A percentile compares a stretch with the other conserved stretches of the same genome.
Conservation (phyloP, 2,113 vertebrate genomes). For the Motacilla alba region DNA sequence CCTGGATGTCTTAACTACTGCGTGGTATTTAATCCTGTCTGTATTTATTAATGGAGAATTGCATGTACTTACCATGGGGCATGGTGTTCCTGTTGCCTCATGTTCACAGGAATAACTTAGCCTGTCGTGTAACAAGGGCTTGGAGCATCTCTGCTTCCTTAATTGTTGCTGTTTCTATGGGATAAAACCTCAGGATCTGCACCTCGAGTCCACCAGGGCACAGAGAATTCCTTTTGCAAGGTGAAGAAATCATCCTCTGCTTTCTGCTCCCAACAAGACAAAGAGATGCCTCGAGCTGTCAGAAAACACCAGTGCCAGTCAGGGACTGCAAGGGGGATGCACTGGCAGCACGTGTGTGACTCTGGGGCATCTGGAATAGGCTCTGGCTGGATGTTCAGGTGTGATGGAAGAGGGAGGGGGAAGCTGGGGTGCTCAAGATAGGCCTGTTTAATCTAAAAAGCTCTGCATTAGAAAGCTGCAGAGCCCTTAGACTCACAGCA, state of each 20-base stretch:
- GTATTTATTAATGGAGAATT: background rate
- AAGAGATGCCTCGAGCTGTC: background rate
- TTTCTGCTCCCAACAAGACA: background rate
- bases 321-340: background rate
- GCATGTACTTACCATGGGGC: background rate
- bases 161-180: background rate
- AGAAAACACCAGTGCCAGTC: rapidly evolving
- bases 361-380: background rate
- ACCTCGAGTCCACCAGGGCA: background rate
- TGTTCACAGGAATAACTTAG: background rate
- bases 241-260: background rate
- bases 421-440: background rate
- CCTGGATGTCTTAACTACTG: background rate
- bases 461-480: background rate
- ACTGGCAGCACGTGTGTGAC: background rate
- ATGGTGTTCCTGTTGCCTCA: background rate
- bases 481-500: background rate
- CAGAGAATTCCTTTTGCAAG: rapidly evolving
- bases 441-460: background rate
- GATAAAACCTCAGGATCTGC: background rate
- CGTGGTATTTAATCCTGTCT: background rate
- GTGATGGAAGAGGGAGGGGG: background rate
- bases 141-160: background rate
- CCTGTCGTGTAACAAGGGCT: background rate
- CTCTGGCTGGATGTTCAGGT: background rate